These are phyloP conservation scores for Hiodon alosoides DNA, from an alignment of 2,113 vertebrate species.

Conservation along the genomic window DNA sequence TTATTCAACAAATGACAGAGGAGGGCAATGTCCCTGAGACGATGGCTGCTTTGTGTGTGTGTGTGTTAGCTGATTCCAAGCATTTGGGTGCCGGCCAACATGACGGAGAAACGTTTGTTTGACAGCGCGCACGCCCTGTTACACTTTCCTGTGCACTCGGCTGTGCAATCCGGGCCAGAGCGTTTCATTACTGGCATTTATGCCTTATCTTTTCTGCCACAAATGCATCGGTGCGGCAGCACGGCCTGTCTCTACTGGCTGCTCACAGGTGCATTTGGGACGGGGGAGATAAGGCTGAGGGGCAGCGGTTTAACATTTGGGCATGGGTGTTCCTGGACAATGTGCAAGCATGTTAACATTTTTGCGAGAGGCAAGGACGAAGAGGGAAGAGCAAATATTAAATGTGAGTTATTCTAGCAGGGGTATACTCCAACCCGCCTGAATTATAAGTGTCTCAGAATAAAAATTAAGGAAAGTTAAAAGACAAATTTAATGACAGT, in stretches of 20 bases:
- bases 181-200: background rate
- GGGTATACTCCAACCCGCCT: too few species aligned
- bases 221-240: background rate
- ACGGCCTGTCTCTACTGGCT: background rate
- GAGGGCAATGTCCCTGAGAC: too few species aligned
- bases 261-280: constrained; percentile 8
- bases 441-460: background rate
- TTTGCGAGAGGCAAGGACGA: background rate
- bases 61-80: too few species aligned
- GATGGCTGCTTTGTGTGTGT: too few species aligned
- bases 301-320: background rate
- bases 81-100: too few species aligned
- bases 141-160: background rate
- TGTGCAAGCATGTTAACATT: background rate
- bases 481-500: background rate
- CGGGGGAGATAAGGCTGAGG: background rate
- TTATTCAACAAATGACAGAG: too few species aligned
- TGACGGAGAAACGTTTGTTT: too few species aligned
- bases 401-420: too few species aligned
- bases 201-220: background rate
- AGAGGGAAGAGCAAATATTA: background rate
- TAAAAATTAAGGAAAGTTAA: background rate
- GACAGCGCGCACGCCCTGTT: background rate
- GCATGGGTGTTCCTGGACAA: background rate
- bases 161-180: background rate